phyloP scores from a whole-genome alignment of 2,113 vertebrate genomes.

The Buteo buteo region DNA sequence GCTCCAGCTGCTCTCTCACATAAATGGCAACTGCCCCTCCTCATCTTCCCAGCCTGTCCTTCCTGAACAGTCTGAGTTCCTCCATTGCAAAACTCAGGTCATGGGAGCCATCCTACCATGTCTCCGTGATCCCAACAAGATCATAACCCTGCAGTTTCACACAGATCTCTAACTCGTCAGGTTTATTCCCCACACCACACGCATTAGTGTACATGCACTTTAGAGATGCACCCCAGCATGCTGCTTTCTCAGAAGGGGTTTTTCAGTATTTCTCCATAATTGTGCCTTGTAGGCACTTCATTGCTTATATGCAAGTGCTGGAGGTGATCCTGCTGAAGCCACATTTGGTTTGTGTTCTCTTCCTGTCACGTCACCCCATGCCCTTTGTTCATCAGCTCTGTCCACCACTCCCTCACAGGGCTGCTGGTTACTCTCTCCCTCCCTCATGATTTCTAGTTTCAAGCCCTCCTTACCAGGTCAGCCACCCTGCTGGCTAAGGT shows the following conservation, averaged over 20 bases:
- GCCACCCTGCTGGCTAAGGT: neutral
- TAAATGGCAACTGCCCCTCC: neutral
- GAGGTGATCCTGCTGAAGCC: neutral
- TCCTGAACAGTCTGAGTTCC: neutral
- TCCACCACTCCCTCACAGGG: neutral
- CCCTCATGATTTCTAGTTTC: neutral
- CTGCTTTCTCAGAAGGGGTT: no score
- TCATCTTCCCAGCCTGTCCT: neutral
- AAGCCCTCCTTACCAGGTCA: neutral
- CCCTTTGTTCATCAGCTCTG: neutral
- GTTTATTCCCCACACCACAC: neutral
- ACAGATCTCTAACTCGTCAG: no score
- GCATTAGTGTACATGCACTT: neutral
- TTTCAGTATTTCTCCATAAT: neutral
- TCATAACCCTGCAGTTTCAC: neutral
- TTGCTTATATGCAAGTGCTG: neutral
- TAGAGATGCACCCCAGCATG: no score
- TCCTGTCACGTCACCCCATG: neutral
- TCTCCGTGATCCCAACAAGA: neutral
- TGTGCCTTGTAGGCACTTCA: neutral
- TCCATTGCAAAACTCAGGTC: neutral
- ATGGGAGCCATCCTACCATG: neutral
- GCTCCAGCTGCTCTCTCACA: neutral
- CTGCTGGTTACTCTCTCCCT: neutral
- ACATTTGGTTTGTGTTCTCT: neutral